Conservation (phyloP, 1,140 invertebrate genomes). For the Helicoverpa zea region DNA sequence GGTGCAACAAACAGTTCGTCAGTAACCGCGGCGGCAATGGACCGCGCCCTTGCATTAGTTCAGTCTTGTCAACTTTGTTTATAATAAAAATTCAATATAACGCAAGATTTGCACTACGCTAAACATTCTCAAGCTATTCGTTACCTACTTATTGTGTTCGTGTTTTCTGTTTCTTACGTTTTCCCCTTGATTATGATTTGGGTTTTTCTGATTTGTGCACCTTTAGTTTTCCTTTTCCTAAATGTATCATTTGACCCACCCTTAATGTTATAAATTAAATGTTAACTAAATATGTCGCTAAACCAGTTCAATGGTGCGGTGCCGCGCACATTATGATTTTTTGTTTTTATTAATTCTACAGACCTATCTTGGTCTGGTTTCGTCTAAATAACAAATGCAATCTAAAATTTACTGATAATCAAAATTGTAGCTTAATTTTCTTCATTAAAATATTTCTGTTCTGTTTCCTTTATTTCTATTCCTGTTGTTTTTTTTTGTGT, state of each 20-base stretch:
- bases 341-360: slow-evolving; percentile 36
- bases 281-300: slow-evolving; percentile 36
- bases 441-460: slow-evolving; percentile 42
- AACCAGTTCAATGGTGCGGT: slow-evolving; percentile 66
- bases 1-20: neutral
- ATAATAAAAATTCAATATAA: slow-evolving; percentile 81
- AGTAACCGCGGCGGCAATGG: slow-evolving; percentile 4
- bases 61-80: slow-evolving; percentile 72
- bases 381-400: slow-evolving; percentile 19
- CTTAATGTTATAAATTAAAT: slow-evolving; percentile 49
- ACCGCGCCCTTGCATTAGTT: slow-evolving; percentile 20
- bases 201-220: slow-evolving; percentile 65
- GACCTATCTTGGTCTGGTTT: neutral
- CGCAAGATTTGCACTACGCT: slow-evolving; percentile 81
- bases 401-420: slow-evolving; percentile 1
- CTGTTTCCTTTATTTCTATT: slow-evolving; percentile 49
- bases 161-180: slow-evolving; percentile 62
- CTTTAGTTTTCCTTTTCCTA: slow-evolving; percentile 55
- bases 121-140: slow-evolving; percentile 77
- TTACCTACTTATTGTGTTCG: slow-evolving; percentile 75
- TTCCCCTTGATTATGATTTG: slow-evolving; percentile 60
- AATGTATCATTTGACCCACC: slow-evolving; percentile 61
- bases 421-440: slow-evolving; percentile 21
- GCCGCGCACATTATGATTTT: slow-evolving; percentile 59
- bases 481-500: slow-evolving; percentile 50